Evolutionary conservation across 92 coral and sea anemone species (phyloP).

Genomic region (Zoanthus sociatus): DNA sequence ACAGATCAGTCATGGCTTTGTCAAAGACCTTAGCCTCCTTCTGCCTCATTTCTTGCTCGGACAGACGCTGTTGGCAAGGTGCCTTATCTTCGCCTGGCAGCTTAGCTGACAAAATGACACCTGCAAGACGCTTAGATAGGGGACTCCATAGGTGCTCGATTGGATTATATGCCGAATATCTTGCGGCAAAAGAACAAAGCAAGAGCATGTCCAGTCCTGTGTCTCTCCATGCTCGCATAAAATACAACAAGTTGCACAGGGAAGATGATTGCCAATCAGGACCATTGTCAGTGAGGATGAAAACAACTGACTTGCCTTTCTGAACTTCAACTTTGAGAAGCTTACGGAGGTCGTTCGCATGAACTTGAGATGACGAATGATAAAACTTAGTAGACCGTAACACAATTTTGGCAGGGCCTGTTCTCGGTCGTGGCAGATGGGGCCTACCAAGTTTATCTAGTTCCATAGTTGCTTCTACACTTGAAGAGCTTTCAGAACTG

Average conservation of each 20-base stretch:
- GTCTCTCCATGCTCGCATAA: constrained; percentile 45
- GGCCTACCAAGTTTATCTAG: constrained; percentile 50
- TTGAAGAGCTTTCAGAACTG: constrained; percentile 7
- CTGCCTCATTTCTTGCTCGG: constrained; percentile 27
- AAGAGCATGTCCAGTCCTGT: constrained; percentile 59
- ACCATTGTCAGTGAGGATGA: constrained; percentile 48
- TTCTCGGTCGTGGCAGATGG: constrained; percentile 42
- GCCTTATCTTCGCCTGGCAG: constrained; percentile 43
- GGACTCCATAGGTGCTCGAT: constrained; percentile 39
- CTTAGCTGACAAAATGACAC: constrained; percentile 40
- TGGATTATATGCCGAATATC: constrained; percentile 64
- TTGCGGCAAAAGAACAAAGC: constrained; percentile 58
- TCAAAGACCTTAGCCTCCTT: constrained; percentile 22
- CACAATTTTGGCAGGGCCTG: constrained; percentile 41
- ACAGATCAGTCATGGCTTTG: no score
- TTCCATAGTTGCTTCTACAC: neutral
- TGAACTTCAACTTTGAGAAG: constrained; percentile 30
- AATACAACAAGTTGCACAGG: constrained; percentile 42
- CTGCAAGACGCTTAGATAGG: constrained; percentile 55
- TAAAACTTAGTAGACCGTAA: constrained; percentile 33
- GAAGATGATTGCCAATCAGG: constrained; percentile 47
- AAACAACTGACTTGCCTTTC: constrained; percentile 45
- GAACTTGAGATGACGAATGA: constrained; percentile 24
- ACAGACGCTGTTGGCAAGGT: constrained; percentile 45
- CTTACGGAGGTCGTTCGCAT: constrained; percentile 39